These are phyloP conservation scores for Acanthoscelides obtectus DNA, from an alignment of 2,888 invertebrate species.

Conservation along the genomic window DNA sequence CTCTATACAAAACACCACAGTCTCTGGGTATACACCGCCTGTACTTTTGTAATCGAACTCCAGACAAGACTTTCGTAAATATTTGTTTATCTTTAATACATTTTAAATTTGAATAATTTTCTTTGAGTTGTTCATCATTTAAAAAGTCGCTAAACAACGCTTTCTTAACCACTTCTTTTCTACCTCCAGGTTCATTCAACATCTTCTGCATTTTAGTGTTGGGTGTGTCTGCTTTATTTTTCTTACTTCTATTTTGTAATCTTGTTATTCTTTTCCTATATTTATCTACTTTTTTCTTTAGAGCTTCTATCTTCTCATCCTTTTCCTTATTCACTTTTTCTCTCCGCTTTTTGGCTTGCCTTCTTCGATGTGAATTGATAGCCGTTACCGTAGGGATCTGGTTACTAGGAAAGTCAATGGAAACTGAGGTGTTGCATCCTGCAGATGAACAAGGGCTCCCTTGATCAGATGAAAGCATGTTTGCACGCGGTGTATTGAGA, in stretches of 20 bases:
- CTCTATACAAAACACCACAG: neutral
- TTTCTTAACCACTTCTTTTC: conserved; percentile 3
- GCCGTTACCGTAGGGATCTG: neutral
- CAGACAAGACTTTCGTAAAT: conserved; percentile 1
- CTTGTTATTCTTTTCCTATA: neutral
- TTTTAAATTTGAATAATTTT: conserved; percentile 2
- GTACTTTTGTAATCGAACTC: neutral
- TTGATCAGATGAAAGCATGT: too few species aligned
- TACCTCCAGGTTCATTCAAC: neutral
- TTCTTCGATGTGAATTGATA: neutral
- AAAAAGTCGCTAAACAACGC: conserved; percentile 2
- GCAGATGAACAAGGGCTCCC: too few species aligned
- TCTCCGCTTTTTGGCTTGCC: conserved; percentile 2
- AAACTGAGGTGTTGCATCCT: too few species aligned
- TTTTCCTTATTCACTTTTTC: neutral
- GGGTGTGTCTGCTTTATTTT: too few species aligned
- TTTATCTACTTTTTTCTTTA: neutral
- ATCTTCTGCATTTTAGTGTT: neutral
- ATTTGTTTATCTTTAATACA: conserved; percentile 1
- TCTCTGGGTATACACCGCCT: neutral
- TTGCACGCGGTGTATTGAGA: too few species aligned
- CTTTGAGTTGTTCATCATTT: conserved; percentile 3
- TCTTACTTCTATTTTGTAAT: too few species aligned
- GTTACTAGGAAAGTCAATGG: neutral
- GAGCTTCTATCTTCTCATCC: neutral